Conservation (phyloP, 2,888 invertebrate genomes). For the Acanthopleura granulata region DNA sequence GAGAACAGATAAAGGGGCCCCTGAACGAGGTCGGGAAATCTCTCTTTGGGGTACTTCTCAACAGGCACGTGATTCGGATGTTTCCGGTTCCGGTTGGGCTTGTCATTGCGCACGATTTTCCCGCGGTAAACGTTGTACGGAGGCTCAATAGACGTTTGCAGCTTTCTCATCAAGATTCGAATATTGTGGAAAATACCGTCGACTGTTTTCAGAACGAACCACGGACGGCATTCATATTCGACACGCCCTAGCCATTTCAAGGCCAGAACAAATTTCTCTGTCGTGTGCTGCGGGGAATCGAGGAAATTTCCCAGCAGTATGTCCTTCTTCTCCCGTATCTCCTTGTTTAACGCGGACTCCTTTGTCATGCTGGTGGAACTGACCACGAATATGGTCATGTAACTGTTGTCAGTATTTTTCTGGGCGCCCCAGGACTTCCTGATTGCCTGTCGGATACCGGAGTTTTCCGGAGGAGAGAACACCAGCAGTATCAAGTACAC, state of each 20-base stretch:
- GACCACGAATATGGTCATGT: background rate
- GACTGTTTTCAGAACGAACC: constrained; percentile 34
- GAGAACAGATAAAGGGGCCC: constrained; percentile 40
- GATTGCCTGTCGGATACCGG: background rate
- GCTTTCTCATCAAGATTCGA: constrained; percentile 34
- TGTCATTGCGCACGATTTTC: constrained; percentile 32
- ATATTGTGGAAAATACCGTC: constrained; percentile 37
- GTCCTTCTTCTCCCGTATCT: background rate
- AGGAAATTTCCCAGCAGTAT: background rate
- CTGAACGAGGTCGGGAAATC: constrained; percentile 38
- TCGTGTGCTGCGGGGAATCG: background rate
- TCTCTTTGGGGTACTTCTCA: constrained; percentile 25
- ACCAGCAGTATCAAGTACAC: background rate
- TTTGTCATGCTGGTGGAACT: background rate
- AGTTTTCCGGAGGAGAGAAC: constrained; percentile 6
- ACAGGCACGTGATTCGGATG: constrained; percentile 32
- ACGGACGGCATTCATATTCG: constrained; percentile 26
- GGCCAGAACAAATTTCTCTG: background rate
- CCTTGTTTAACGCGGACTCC: background rate
- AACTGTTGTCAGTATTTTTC: background rate
- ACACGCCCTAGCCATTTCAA: background rate
- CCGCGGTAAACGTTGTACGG: constrained; percentile 32
- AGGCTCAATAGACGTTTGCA: constrained; percentile 22
- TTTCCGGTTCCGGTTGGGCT: constrained; percentile 31
- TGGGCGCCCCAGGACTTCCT: background rate